phyloP scores from a whole-genome alignment of 1,140 invertebrate species.

The honey bee (Apis mellifera) region DNA sequence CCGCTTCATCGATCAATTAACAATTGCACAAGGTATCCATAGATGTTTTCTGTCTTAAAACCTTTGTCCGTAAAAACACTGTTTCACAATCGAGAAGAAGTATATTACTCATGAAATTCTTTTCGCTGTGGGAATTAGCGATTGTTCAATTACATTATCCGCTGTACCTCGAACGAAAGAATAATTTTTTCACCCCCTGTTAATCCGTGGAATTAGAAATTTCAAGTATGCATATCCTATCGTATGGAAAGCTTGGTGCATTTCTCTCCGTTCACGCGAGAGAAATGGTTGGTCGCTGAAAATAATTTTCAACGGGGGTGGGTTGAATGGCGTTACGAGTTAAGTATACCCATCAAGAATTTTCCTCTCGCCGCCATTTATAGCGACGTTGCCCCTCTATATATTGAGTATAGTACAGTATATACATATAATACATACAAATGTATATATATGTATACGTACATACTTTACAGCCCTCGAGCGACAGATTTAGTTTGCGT shows the following conservation, averaged over 20 bases:
- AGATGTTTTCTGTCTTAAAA: no score
- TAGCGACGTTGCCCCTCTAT: neutral
- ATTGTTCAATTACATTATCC: constrained; percentile 29
- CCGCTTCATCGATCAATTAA: no score
- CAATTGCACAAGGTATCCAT: no score
- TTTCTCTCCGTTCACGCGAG: no score
- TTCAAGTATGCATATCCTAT: neutral
- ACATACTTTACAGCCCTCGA: constrained; percentile 13
- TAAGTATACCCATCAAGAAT: constrained; percentile 1
- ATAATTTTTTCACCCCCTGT: neutral
- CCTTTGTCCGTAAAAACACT: neutral
- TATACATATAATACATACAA: neutral
- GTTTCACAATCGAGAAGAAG: no score
- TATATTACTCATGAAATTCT: constrained; percentile 22
- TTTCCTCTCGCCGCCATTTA: constrained; percentile 1
- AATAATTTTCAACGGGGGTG: constrained; percentile 13
- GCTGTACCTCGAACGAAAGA: neutral
- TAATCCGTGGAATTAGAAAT: neutral
- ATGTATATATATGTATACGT: neutral
- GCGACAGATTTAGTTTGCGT: constrained; percentile 36
- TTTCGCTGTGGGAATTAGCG: neutral
- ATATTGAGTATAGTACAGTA: neutral
- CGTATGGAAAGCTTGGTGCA: neutral
- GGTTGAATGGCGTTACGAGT: neutral
- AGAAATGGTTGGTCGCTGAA: no score